phyloP scores from a whole-genome alignment of 2,113 vertebrate genomes.

The Hemiscyllium ocellatum region DNA sequence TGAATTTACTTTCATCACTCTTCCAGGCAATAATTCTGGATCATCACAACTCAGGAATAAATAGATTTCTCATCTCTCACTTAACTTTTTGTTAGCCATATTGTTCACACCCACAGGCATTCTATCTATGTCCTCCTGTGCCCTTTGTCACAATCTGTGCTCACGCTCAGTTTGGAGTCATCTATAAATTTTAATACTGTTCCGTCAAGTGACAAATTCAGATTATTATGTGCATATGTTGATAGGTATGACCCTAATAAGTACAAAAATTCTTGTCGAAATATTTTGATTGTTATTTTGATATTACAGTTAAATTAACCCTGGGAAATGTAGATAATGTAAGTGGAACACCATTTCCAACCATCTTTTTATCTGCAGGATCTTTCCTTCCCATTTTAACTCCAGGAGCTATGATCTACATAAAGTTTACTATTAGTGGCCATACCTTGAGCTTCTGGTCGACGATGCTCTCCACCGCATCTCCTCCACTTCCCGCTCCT shows the following conservation, averaged over 20 bases:
- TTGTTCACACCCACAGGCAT: background rate
- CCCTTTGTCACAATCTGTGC: background rate
- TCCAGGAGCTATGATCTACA: background rate
- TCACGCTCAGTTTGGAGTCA: background rate
- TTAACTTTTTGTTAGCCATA: background rate
- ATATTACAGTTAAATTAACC: no score
- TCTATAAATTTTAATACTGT: background rate
- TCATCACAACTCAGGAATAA: background rate
- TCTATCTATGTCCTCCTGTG: background rate
- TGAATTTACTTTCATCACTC: background rate
- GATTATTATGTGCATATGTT: background rate
- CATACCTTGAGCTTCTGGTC: background rate
- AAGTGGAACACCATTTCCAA: background rate
- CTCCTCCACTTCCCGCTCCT: no score
- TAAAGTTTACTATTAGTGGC: background rate
- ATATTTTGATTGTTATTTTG: no score
- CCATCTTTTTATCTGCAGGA: background rate
- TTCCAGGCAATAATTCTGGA: background rate
- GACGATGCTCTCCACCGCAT: no score
- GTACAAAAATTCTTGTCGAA: no score
- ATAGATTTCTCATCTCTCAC: background rate
- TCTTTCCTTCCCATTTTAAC: background rate
- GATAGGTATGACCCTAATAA: no score
- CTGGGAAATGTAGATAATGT: no score
- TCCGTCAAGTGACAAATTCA: background rate